phyloP scores from a whole-genome alignment of 2,113 vertebrate species.

The Eudorcas thomsonii region DNA sequence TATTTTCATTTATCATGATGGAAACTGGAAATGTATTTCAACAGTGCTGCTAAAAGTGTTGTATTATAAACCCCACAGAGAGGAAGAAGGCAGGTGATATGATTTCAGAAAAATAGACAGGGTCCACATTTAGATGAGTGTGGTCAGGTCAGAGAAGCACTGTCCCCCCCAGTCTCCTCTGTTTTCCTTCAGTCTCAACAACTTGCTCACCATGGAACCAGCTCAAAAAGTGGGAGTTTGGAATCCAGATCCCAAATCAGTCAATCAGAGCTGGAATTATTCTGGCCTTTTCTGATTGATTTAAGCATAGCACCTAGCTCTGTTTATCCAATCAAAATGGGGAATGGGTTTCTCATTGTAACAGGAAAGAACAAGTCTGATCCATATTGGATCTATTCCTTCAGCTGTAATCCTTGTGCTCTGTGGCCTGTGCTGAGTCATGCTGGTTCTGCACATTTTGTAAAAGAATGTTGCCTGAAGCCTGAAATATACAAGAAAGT shows the following conservation, averaged over 20 bases:
- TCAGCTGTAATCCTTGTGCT: background rate
- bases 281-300: background rate
- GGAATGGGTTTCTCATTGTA: background rate
- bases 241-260: background rate
- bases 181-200: background rate
- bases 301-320: fast-evolving
- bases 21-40: background rate
- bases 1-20: background rate
- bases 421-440: background rate
- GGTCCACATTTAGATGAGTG: background rate
- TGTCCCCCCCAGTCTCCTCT: too few species aligned
- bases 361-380: background rate
- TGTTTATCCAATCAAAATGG: background rate
- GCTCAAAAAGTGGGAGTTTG: fast-evolving
- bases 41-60: background rate
- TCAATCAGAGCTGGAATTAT: background rate
- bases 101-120: too few species aligned
- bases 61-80: too few species aligned
- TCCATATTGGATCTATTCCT: background rate
- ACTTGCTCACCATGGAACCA: too few species aligned
- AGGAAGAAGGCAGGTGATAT: background rate
- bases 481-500: background rate
- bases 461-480: background rate
- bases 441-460: background rate
- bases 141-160: background rate